These are phyloP conservation scores for Euleptes europaea DNA, from an alignment of 2,113 vertebrate species.

Conservation along the genomic window DNA sequence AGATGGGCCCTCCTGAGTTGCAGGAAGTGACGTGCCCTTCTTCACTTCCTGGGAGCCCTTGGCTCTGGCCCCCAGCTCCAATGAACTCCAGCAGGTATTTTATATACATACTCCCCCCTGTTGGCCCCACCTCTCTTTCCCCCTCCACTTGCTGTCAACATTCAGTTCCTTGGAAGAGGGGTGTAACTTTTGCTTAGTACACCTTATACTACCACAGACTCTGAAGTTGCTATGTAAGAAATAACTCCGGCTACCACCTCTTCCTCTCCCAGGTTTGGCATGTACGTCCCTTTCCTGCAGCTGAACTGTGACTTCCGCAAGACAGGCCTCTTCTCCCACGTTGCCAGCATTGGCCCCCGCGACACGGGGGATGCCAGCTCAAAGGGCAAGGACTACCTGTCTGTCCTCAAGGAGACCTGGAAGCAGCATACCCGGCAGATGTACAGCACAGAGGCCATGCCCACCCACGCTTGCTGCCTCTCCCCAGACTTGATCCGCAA, in stretches of 20 bases:
- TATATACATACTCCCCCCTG: too few species aligned
- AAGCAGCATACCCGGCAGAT: slow-evolving; percentile 94
- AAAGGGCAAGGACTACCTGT: slow-evolving; percentile 88
- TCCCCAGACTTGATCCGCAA: slow-evolving; percentile 95
- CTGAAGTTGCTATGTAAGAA: background rate
- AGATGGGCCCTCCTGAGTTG: too few species aligned
- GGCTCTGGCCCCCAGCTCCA: too few species aligned
- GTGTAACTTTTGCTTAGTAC: too few species aligned
- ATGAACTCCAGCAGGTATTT: too few species aligned
- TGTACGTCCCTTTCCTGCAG: slow-evolving; percentile 97
- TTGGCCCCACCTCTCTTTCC: too few species aligned
- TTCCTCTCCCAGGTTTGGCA: slow-evolving; percentile 85
- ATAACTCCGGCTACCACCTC: background rate
- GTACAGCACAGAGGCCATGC: slow-evolving; percentile 89
- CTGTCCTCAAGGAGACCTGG: slow-evolving; percentile 92
- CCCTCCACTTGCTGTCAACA: too few species aligned
- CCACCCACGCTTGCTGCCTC: slow-evolving; percentile 96
- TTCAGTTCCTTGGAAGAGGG: rapidly evolving
- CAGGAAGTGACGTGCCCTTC: too few species aligned
- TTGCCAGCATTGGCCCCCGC: slow-evolving; percentile 85
- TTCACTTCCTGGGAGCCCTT: too few species aligned
- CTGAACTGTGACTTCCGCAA: slow-evolving; percentile 89
- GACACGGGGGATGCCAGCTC: slow-evolving; percentile 77
- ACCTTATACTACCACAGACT: background rate
- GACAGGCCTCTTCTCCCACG: slow-evolving; percentile 79